These are phyloP conservation scores for Drosophila pegasa DNA, from an alignment of 2,888 invertebrate genomes.

Conservation along the genomic window DNA sequence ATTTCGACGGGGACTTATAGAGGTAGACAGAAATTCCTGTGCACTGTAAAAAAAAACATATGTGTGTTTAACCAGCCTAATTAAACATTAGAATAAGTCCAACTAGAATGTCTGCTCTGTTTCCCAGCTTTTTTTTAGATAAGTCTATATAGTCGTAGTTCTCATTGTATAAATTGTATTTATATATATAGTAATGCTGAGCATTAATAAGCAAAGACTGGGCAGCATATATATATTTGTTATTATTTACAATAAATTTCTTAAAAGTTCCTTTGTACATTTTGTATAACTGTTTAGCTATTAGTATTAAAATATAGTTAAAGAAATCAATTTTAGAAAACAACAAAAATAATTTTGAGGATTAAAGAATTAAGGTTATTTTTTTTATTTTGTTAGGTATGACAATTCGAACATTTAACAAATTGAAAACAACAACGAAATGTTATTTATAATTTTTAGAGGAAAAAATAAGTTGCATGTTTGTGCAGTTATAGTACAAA, in stretches of 20 bases:
- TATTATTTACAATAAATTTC: slow-evolving; percentile 58
- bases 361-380: slow-evolving; percentile 4
- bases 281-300: slow-evolving; percentile 11
- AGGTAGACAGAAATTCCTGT: slow-evolving; percentile 7
- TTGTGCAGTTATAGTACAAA: slow-evolving; percentile 40
- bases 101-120: background rate
- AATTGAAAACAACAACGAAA: slow-evolving; percentile 56
- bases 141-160: background rate
- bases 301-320: slow-evolving; percentile 17
- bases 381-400: slow-evolving; percentile 16
- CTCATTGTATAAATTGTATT: slow-evolving; percentile 12
- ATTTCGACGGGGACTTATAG: background rate
- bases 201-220: slow-evolving; percentile 72
- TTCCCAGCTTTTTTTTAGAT: background rate
- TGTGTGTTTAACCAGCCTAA: slow-evolving; percentile 13
- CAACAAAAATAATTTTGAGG: slow-evolving; percentile 8
- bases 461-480: slow-evolving; percentile 24
- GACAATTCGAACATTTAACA: slow-evolving; percentile 48
- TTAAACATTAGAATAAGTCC: background rate
- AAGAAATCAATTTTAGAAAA: slow-evolving; percentile 12
- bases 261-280: slow-evolving; percentile 8
- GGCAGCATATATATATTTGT: slow-evolving; percentile 40
- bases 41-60: slow-evolving; percentile 25
- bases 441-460: slow-evolving; percentile 39
- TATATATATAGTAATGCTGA: slow-evolving; percentile 44